Evolutionary conservation across 2,113 vertebrate species (phyloP).

Genomic region (Osmerus eperlanus): DNA sequence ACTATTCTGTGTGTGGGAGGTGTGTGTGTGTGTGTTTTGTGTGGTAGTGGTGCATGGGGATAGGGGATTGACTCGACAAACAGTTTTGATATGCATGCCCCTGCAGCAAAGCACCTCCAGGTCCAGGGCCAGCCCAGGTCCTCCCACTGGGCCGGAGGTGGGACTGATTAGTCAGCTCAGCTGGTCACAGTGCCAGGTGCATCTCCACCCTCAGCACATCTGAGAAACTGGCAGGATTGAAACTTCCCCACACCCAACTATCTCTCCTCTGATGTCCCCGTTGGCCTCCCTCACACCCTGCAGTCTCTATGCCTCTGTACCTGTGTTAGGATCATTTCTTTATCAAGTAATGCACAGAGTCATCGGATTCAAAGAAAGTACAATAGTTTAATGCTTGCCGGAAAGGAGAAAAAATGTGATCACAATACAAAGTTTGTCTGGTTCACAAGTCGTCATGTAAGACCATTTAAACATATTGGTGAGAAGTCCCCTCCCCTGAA

Average conservation of each 20-base stretch:
- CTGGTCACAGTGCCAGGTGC: constrained; percentile 48
- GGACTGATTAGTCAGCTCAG: constrained; percentile 59
- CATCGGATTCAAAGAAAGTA: no score
- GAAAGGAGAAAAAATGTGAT: no score
- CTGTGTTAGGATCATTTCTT: background rate
- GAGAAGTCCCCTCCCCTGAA: no score
- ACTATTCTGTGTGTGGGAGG: background rate
- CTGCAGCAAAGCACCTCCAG: constrained; percentile 21
- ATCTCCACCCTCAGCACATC: constrained; percentile 32
- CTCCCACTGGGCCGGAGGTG: constrained; percentile 18
- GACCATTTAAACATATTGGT: no score
- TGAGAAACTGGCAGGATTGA: background rate
- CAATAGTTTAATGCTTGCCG: no score
- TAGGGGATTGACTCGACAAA: background rate
- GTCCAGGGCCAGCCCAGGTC: constrained; percentile 26
- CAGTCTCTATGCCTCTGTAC: background rate
- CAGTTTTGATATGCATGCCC: constrained; percentile 12
- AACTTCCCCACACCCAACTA: background rate
- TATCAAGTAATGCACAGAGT: no score
- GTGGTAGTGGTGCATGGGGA: background rate
- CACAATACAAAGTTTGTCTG: no score
- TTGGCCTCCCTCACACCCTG: background rate
- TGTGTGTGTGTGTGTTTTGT: background rate
- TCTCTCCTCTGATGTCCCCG: constrained; percentile 9
- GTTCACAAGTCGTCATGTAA: no score